Conservation (phyloP, 1,140 invertebrate genomes). For the Chironomus striatipennis region DNA sequence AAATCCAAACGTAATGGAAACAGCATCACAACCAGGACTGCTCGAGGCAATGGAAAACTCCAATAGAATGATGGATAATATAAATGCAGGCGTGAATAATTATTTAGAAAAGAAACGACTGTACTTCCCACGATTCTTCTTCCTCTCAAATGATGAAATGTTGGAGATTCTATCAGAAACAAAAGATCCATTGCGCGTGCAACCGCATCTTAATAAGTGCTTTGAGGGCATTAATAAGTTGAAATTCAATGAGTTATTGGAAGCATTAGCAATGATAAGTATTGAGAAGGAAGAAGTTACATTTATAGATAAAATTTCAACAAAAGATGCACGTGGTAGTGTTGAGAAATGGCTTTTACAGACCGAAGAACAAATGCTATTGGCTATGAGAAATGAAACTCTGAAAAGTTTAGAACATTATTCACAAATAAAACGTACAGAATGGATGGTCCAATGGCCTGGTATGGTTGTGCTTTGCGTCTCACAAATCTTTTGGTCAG, state of each 20-base stretch:
- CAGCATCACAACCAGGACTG: conserved; percentile 59
- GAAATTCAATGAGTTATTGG: conserved; percentile 64
- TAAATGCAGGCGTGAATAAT: conserved; percentile 78
- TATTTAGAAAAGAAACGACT: conserved; percentile 89
- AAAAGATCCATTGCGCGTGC: conserved; percentile 78
- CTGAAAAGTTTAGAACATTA: conserved; percentile 62
- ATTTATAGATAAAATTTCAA: conserved; percentile 62
- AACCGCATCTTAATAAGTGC: conserved; percentile 87
- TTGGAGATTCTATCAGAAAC: conserved; percentile 89
- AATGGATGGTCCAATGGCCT: conserved; percentile 79
- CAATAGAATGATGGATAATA: conserved; percentile 65
- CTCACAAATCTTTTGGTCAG: conserved; percentile 83
- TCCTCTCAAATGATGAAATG: conserved; percentile 92
- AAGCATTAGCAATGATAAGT: conserved; percentile 79
- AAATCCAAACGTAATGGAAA: conserved; percentile 65
- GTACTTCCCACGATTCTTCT: conserved; percentile 89
- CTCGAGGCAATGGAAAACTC: conserved; percentile 66
- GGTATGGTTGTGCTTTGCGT: conserved; percentile 84
- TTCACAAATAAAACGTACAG: conserved; percentile 48
- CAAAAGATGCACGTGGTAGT: conserved; percentile 69
- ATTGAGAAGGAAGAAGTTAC: conserved; percentile 72
- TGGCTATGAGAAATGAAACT: conserved; percentile 63
- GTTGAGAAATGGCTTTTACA: conserved; percentile 90
- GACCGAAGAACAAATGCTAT: conserved; percentile 77
- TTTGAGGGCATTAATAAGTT: conserved; percentile 70